Evolutionary conservation across 2,797 vertebrate genomes (phyloP), one percentile per base, ranked within the genome.

Genomic region (Apodemus agrarius): DNA sequence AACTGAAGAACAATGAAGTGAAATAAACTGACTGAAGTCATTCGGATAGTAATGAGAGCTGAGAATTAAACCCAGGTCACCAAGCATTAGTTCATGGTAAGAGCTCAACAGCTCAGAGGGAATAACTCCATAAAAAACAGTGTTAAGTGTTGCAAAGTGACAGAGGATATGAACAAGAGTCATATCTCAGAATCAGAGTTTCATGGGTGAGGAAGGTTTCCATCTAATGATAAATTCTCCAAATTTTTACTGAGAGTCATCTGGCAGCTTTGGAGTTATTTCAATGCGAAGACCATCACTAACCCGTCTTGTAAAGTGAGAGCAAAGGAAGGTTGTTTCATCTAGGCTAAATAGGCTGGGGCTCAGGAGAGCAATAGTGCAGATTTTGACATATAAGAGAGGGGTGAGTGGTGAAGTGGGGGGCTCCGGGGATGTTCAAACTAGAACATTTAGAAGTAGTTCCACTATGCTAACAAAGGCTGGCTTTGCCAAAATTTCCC

Each of bases 401-500:
- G 89, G 52, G 59, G 22, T 93, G 52, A 83, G 6, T 94, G 94
- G 89, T 29, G 40, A 90, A 90, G 59, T 57, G 43, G 89, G n/a
- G n/a, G 37, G 19, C 86, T 93, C 21, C 61, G 90, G n/a, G 95
- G 54, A 6, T 82, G 8, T 83, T 90, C 37, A 76, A 81, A 95
- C 31, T 5, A 22, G 7, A 12, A 43, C 19, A 83, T 91, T 34
- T 63, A 59, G 80, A 92, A 97, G 31, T 78, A 14, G 10, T 89
- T 96, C 34, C 17, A 21, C 46, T 67, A 1, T 92, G 37, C 59
- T 97, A 88, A 97, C 46, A 88, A 89, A 96, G 65, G 3, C 67
- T 96, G 78, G 13, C 59, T 85, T 84, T 95, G 31, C 49, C 94
- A 91, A 94, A 93, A 97, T 95, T 76, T 97, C 80, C 10, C 22